These are phyloP conservation scores for Ceratina japonica DNA, from an alignment of 1,140 invertebrate species.

Conservation along the genomic window DNA sequence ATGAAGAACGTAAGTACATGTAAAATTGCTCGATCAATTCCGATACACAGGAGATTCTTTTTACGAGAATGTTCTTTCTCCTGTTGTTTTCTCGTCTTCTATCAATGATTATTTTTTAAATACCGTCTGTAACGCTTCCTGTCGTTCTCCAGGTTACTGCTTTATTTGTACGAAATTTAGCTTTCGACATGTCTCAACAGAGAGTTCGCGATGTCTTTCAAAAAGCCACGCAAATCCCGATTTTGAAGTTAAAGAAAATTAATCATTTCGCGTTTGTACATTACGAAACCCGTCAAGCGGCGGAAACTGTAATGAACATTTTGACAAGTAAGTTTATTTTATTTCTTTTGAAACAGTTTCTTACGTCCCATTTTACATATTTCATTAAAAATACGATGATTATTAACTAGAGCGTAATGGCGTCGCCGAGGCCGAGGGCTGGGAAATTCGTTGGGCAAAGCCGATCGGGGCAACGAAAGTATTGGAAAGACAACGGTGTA, in stretches of 20 bases:
- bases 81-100: too few relatives aligned
- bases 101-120: not conserved
- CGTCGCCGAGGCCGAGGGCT: conserved; percentile 66
- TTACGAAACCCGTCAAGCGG: conserved; percentile 72
- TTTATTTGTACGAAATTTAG: conserved; percentile 75
- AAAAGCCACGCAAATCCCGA: conserved; percentile 70
- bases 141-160: conserved; percentile 70
- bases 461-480: conserved; percentile 72
- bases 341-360: not conserved
- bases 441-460: conserved; percentile 77
- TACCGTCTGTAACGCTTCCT: not conserved
- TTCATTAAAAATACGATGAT: not conserved
- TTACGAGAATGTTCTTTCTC: too few relatives aligned
- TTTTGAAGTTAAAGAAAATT: conserved; percentile 77
- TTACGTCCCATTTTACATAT: too few relatives aligned
- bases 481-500: conserved; percentile 70
- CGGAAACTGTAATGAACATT: conserved; percentile 69
- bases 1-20: conserved; percentile 83
- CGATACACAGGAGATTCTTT: too few relatives aligned
- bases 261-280: conserved; percentile 78
- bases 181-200: conserved; percentile 68
- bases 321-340: conserved; percentile 68
- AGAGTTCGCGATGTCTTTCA: conserved; percentile 72
- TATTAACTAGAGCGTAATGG: conserved; percentile 59
- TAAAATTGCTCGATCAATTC: not conserved